Evolutionary conservation across 2,113 vertebrate genomes (phyloP), one percentile per base, ranked within the genome.

Genomic region (Abramis brama): DNA sequence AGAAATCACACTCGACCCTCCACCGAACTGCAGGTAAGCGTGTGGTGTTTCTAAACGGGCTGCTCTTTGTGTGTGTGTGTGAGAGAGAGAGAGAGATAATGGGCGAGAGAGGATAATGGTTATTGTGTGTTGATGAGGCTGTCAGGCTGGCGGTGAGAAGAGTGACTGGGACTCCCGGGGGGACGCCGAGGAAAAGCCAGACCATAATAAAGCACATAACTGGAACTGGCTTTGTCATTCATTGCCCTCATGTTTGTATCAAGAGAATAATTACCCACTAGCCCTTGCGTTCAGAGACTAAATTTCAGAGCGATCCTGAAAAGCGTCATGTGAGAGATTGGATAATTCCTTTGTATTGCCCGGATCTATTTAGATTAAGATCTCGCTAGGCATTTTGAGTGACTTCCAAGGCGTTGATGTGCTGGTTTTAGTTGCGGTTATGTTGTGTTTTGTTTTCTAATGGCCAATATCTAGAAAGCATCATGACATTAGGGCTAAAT

Each of bases 1-100:
- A 89, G 98, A 99, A 95, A 99, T 99, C 93, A 99, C 98, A 73
- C 95, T 99, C 94, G 98, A 99, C 87, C 98, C 98, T 52, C 98
- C 98, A 92, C 98, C 98, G 47, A 99, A 99, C 95, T 99, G 98
- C 96, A 99, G 98, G 98, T 99, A 95, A 97, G 96, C 50, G 60
- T 60, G 82, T 9, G 74, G 59, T 47, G 59, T 55, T 86, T 75
- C 78, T 84, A n/a, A 75, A 52, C 27, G 43, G 30, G 27, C 9
- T 71, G 66, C 17, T 45, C 25, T 82, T 75, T 74, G 52, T 79
- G 77, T 11, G 43, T 43, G 43, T 43, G 43, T 21, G 50, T 33
- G 45, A n/a, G 50, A 0, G 33, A 19, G n/a, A 30, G 30, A 9
- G 52, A 1, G 36, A 7, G 60, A 68, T 82, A 68, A 68, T 68